phyloP scores from a whole-genome alignment of 2,113 vertebrate species.

The Paedocypris sp. region DNA sequence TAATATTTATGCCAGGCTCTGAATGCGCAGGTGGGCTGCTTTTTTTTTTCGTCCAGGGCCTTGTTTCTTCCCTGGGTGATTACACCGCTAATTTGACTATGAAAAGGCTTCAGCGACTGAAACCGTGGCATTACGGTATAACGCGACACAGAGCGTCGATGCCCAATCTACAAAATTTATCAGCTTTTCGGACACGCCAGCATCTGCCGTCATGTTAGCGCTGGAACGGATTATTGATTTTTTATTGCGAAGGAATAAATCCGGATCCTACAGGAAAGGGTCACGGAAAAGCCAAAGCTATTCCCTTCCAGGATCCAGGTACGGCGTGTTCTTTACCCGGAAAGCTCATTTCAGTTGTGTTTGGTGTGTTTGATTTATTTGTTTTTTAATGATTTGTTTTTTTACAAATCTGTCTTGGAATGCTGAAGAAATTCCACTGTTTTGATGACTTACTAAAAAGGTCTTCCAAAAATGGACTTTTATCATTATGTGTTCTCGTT shows the following conservation, averaged over 20 bases:
- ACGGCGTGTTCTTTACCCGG: background rate
- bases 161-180: too few relatives aligned
- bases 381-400: background rate
- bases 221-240: constrained; percentile 20
- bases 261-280: constrained; percentile 14
- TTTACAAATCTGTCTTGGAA: too few relatives aligned
- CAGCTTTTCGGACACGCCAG: too few relatives aligned
- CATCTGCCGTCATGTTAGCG: constrained; percentile 17
- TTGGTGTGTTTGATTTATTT: background rate
- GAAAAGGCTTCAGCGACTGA: background rate
- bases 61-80: background rate
- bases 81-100: constrained; percentile 4
- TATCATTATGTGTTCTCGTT: too few relatives aligned
- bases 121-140: background rate
- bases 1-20: constrained; percentile 30
- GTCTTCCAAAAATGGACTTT: too few relatives aligned
- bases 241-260: constrained; percentile 27
- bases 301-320: constrained; percentile 27
- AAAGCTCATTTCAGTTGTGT: background rate
- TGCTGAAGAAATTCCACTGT: too few relatives aligned
- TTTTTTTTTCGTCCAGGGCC: constrained; percentile 4
- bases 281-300: constrained; percentile 39
- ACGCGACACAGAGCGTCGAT: too few relatives aligned
- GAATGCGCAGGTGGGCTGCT: background rate
- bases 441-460: too few relatives aligned